Base-by-base conservation (phyloP, 2,797 vertebrate genomes). In the Sorex maritimensis region DNA sequence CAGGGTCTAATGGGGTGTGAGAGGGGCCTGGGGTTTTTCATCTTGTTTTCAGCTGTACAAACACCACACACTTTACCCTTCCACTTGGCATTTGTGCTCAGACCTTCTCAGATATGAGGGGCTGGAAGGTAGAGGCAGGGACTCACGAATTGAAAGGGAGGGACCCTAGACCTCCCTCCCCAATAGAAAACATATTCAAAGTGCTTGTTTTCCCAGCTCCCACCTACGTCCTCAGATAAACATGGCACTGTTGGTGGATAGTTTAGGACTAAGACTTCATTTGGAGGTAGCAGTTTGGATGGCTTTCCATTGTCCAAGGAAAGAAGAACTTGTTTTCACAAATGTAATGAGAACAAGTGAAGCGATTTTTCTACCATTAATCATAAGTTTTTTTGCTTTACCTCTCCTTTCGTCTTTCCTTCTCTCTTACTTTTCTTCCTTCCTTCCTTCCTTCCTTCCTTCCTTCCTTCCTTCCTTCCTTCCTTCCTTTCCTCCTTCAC, bases 41-140 rank as follows among this genome's bases (percentile, higher is more conserved):
- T 99, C 99, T 99, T 99, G 99, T 98, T 98, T 98, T 99, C 99
- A 99, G 99, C 99, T 99, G 99, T 99, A 98, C 98, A 99, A 99
- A 99, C 99, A 99, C 97, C 81, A 95, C 91, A 93, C 98, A 97
- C 98, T 98, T 98, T 98, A 96, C 97, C 96, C 88, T 97, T 98
- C 97, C 97, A 98, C 86, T 88, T 92, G 34, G 41, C 80, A 81
- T 89, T 86, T 91, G 80, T 88, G 83, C 74, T 93, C 52, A 79
- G 81, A 78, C 38, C 81, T 92, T 92, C 84, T 95, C 38, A 93
- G 90, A 90, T 46, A 82, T 13, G 24, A 24, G 52, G 28, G 71
- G 58, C 81, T 78, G 71, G 24, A 67, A 93, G 84, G 94, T 80
- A 79, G 87, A 30, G 96, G 97, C 97, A 93, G 97, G 97, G 97